These are phyloP conservation scores for Noctuana brunneofusca DNA, from an alignment of 2,888 invertebrate genomes.

Conservation along the genomic window DNA sequence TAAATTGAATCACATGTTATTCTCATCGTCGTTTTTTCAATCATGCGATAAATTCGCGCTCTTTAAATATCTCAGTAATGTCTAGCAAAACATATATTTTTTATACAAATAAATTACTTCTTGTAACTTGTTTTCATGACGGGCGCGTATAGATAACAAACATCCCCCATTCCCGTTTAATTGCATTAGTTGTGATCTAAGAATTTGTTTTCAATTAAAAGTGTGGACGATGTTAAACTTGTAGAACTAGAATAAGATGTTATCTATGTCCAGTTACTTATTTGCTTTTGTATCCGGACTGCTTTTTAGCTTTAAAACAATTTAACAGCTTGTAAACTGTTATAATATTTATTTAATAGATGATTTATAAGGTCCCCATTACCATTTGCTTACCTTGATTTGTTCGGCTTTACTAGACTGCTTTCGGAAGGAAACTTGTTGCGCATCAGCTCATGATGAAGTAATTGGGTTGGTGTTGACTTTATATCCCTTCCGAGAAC, in stretches of 20 bases:
- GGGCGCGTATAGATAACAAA: conserved; percentile 22
- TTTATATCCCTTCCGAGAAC: too few species aligned
- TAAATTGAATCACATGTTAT: neutral
- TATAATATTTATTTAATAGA: neutral
- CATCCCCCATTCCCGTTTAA: conserved; percentile 17
- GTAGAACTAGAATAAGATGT: neutral
- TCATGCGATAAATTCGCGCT: neutral
- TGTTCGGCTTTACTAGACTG: too few species aligned
- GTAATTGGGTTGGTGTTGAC: too few species aligned
- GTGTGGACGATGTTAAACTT: neutral
- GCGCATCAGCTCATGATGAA: too few species aligned
- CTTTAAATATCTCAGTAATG: neutral
- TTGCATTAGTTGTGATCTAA: conserved; percentile 31
- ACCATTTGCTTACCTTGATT: too few species aligned
- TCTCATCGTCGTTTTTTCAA: neutral
- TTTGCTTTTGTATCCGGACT: neutral
- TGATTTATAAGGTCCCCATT: too few species aligned
- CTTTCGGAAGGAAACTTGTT: too few species aligned
- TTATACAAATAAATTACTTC: neutral
- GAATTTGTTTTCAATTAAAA: conserved; percentile 32
- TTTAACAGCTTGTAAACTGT: neutral
- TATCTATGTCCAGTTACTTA: neutral
- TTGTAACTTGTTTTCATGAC: conserved; percentile 12
- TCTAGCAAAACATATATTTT: neutral
- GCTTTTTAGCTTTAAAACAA: neutral